Evolutionary conservation across 2,113 vertebrate species (phyloP), one percentile per base, ranked within the genome.

Genomic region (Sinocyclocheilus anophthalmus): DNA sequence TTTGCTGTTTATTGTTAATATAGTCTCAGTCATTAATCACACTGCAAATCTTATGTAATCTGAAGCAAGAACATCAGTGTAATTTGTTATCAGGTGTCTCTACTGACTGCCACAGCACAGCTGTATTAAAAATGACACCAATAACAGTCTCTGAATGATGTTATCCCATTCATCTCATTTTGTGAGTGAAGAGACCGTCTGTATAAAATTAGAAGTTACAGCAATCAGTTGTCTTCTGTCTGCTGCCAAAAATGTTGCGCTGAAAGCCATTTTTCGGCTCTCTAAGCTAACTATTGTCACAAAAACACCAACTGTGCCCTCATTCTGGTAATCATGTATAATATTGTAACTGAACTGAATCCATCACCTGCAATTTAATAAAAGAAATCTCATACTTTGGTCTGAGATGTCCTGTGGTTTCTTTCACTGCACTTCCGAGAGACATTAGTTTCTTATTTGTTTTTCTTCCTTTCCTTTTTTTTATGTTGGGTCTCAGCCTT

Each of bases 41-140:
- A 16, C 55, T 65, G 33, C 53, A 63, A 50, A 77, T 63, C n/a
- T 65, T 61, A 18, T 63, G 57, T 26, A 65, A 65, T 63, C 22
- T 65, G 57, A 81, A 79, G 53, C 55, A 84, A 84, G n/a, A 33
- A 26, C 61, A 76, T 55, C 57, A 30, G 48, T 72, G 84, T 70
- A 69, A 80, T 69, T 5, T 55, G 55, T 84, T 85, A 50, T 72
- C 12, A 24, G 18, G 24, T 26, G 75, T 67, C 30, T 79, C 45
- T 70, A 12, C 18, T 67, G 26, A 72, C 24, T 79, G 48, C 26
- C 63, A 79, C 11, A 42, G 20, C 53, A n/a, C 33, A 80, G 50
- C 22, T 24, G 20, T 42, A 55, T 57, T 85, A 69, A 85, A 79
- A 79, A 63, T 81, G 13, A 65, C 59, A 39, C 75, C 30, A 70